These are phyloP conservation scores for Melitaea cinxia DNA, from an alignment of 1,140 invertebrate genomes.

Conservation along the genomic window DNA sequence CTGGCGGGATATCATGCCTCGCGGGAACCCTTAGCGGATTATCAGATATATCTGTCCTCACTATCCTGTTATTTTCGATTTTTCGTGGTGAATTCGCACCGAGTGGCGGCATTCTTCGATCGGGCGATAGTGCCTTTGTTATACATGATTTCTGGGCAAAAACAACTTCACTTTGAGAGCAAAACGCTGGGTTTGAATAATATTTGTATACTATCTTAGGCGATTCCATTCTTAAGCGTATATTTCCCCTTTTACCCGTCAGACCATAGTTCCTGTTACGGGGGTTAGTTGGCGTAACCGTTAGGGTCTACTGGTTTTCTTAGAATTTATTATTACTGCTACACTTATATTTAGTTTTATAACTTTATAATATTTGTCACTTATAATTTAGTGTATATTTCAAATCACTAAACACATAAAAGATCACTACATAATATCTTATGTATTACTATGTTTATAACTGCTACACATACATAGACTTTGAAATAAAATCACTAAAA, in stretches of 20 bases:
- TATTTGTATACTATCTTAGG: conserved; percentile 82
- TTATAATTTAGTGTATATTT: too few relatives aligned
- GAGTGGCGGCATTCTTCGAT: conserved; percentile 66
- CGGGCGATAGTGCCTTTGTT: conserved; percentile 59
- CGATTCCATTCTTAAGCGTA: conserved; percentile 75
- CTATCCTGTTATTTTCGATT: conserved; percentile 56
- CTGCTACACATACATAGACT: conserved; percentile 6
- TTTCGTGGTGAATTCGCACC: conserved; percentile 70
- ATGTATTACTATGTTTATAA: too few relatives aligned
- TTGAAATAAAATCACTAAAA: too few relatives aligned
- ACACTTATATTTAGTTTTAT: conserved; percentile 13
- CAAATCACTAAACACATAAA: too few relatives aligned
- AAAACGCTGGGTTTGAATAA: conserved; percentile 90
- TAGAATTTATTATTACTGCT: conserved; percentile 20
- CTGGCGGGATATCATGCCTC: conserved; percentile 65
- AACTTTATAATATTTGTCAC: too few relatives aligned
- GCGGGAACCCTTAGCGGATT: conserved; percentile 72
- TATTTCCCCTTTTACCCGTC: conserved; percentile 43
- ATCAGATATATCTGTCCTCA: conserved; percentile 79
- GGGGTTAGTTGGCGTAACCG: conserved; percentile 55
- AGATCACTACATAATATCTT: too few relatives aligned
- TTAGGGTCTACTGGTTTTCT: conserved; percentile 44
- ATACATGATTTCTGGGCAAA: conserved; percentile 74
- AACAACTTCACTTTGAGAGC: conserved; percentile 87
- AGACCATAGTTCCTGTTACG: conserved; percentile 54